Percentiles rank a stretch among this genome's conserved stretches.
Conservation (phyloP, 2,888 invertebrate species). For the Caenorhabditis zanzibari region DNA sequence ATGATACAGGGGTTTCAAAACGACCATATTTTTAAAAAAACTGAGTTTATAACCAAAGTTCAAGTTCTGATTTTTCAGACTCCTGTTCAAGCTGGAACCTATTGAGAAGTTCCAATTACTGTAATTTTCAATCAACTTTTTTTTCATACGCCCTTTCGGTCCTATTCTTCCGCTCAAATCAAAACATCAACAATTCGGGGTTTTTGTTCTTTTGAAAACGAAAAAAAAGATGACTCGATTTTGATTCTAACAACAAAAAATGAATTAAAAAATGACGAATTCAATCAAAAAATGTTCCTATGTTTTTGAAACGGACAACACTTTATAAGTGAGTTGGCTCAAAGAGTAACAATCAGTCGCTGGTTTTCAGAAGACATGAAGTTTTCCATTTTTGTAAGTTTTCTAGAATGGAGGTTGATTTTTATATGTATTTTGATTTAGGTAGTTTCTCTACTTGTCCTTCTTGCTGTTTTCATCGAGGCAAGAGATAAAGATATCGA, state of each 20-base stretch:
- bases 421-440: not conserved
- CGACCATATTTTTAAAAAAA: too few species aligned
- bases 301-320: slow-evolving; percentile 10
- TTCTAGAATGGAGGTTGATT: too few species aligned
- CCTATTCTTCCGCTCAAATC: not conserved
- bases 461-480: not conserved
- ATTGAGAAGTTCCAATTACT: too few species aligned
- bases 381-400: slow-evolving; percentile 7
- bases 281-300: slow-evolving; percentile 17
- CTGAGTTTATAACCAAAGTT: too few species aligned
- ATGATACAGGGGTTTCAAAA: too few species aligned
- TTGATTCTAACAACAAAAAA: not conserved
- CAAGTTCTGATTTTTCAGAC: too few species aligned
- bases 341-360: slow-evolving; percentile 36
- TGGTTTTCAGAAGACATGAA: slow-evolving; percentile 14
- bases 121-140: not conserved
- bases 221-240: slow-evolving; percentile 3
- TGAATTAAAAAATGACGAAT: slow-evolving; percentile 37
- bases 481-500: slow-evolving; percentile 26
- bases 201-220: slow-evolving; percentile 6
- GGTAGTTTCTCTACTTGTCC: not conserved
- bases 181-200: not conserved
- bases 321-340: slow-evolving; percentile 36
- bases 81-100: too few species aligned
- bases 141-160: not conserved